Base-by-base conservation (phyloP, 2,888 invertebrate genomes). In the Lepidochrysops patricia region DNA sequence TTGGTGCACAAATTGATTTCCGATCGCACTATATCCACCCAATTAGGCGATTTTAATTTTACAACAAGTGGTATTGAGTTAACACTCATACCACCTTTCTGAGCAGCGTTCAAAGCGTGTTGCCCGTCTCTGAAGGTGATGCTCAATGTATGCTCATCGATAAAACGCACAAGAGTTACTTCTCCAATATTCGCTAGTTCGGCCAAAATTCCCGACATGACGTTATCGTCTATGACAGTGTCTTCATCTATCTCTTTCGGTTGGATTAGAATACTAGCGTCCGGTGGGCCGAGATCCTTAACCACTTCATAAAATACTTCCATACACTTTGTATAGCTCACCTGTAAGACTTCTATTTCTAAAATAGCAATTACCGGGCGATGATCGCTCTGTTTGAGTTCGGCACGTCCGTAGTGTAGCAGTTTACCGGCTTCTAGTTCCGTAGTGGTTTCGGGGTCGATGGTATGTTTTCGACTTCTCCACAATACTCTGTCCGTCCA, bases 401-500 rank as follows among this genome's bases (percentile, higher is more conserved):
- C 98, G 4, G 98, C 96, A 67, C 97, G 90, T 2, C 97, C 97
- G 80, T 99, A 99, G 78, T 96, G 94, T 34, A 97, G 83, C 61
- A 98, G 85, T 72, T 93, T 93, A 4, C 98, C 98, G 7, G 93
- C 91, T 72, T 92, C 93, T 91, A 95, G 93, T 67, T 94, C 93
- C 1, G 91, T 89, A 1, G 84, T 80, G 27, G 77, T 75, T 68
- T 94, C 94, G 50, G 93, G 91, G 69, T 95, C 95, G 25, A 93
- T 91, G 23, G 93, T 90, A 61, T 94, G 91, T 74, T 93, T 94
- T 68, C 95, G 90, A 62, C 96, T 92, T 75, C 95, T 94, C 97
- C 98, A 99, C 61, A 99, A 87, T n/a, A 99, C 92, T 64, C 99
- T 91, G 83, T 99, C 99, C 0, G 99, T 99, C 98, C 98, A 99